phyloP scores from a whole-genome alignment of 1,140 invertebrate genomes.

The Bombus breviceps region DNA sequence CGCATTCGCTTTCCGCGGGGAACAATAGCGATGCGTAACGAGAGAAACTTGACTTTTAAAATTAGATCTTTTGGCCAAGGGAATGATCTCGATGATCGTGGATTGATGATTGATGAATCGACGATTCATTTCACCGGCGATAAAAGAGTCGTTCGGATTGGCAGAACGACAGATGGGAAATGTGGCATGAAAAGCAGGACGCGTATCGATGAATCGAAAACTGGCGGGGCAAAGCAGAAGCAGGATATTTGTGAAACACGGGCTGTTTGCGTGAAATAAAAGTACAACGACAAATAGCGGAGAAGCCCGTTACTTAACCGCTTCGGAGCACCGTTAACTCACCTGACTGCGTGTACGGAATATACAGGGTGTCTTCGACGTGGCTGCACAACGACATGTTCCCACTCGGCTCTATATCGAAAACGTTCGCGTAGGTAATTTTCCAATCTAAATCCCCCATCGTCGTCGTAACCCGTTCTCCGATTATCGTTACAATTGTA shows the following conservation, averaged over 20 bases:
- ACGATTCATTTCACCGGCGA: not conserved
- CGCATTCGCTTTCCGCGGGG: not conserved
- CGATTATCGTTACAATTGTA: not conserved
- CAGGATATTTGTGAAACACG: slow-evolving; percentile 55
- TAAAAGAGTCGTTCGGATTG: not conserved
- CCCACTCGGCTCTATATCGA: not conserved
- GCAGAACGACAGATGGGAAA: not conserved
- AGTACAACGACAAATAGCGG: slow-evolving; percentile 70
- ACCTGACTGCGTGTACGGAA: slow-evolving; percentile 80
- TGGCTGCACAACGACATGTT: slow-evolving; percentile 47
- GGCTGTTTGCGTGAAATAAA: slow-evolving; percentile 68
- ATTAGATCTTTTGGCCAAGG: not conserved
- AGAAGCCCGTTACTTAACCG: slow-evolving; percentile 82
- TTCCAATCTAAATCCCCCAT: not conserved
- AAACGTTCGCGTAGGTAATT: not conserved
- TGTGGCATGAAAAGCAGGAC: slow-evolving; percentile 19
- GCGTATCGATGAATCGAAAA: slow-evolving; percentile 22
- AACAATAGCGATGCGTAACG: not conserved
- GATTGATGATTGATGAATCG: slow-evolving; percentile 12
- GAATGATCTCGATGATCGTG: not conserved
- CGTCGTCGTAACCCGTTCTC: not conserved
- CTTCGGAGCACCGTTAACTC: slow-evolving; percentile 81
- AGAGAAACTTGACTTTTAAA: not conserved
- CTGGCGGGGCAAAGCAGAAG: not conserved
- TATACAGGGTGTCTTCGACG: slow-evolving; percentile 72